A percentile compares a stretch with the other conserved stretches of the same genome.
phyloP scores from a whole-genome alignment of 2,113 vertebrate genomes.

The Uropsilus gracilis region DNA sequence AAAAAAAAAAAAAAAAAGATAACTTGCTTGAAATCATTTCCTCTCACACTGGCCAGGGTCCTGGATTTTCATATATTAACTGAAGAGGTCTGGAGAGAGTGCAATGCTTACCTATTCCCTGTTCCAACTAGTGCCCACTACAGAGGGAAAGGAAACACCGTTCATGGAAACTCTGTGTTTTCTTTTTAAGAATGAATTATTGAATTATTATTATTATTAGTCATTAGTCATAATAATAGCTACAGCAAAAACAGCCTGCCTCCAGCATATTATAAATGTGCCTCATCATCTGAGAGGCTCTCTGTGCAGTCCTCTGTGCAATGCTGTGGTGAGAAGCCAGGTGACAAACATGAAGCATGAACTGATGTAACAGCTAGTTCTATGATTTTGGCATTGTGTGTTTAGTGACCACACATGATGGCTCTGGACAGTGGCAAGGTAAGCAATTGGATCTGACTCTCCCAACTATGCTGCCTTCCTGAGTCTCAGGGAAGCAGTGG shows the following conservation, averaged over 20 bases:
- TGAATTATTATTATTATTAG: neutral
- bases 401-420: neutral
- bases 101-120: neutral
- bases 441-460: neutral
- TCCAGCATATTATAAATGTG: neutral
- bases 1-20: no score
- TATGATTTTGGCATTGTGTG: neutral
- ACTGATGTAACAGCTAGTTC: neutral
- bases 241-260: neutral
- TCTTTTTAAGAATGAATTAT: neutral
- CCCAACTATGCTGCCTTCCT: neutral
- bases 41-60: conserved; percentile 58
- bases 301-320: neutral
- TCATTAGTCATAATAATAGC: conserved; percentile 22
- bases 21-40: conserved; percentile 18
- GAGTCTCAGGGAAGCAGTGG: neutral
- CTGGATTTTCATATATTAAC: conserved; percentile 64
- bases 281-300: neutral
- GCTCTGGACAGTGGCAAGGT: neutral
- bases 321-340: neutral
- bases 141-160: fast-evolving
- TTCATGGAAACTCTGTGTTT: neutral
- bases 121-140: neutral
- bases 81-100: conserved; percentile 21
- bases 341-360: neutral